Evolutionary conservation across 2,888 invertebrate species (phyloP).

Genomic region (Dioctria linearis): DNA sequence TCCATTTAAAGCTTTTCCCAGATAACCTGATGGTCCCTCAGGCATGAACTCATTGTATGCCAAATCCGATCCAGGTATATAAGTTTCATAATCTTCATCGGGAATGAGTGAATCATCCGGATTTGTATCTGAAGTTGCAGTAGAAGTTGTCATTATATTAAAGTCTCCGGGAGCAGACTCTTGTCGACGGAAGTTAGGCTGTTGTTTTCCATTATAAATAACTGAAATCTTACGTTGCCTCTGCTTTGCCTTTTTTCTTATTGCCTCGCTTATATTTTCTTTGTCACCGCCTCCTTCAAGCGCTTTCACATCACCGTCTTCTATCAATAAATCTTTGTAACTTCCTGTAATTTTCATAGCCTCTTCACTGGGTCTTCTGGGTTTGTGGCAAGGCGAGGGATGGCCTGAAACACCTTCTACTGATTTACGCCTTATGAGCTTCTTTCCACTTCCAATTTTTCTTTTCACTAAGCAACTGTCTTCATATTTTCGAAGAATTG

Average conservation of each 20-base stretch:
- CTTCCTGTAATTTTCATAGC: slow-evolving; percentile 76
- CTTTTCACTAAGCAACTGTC: slow-evolving; percentile 56
- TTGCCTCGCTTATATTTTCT: slow-evolving; percentile 61
- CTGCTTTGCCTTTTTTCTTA: slow-evolving; percentile 23
- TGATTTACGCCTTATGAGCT: slow-evolving; percentile 74
- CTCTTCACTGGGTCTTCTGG: slow-evolving; percentile 83
- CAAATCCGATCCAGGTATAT: slow-evolving; percentile 72
- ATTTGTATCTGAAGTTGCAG: slow-evolving; percentile 58
- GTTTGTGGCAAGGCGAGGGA: slow-evolving; percentile 73
- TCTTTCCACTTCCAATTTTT: slow-evolving; percentile 52
- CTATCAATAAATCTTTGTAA: slow-evolving; percentile 75
- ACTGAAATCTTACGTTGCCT: slow-evolving; percentile 68
- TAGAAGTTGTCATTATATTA: slow-evolving; percentile 53
- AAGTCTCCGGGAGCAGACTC: slow-evolving; percentile 69
- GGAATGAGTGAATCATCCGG: slow-evolving; percentile 73
- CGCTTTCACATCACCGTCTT: slow-evolving; percentile 69
- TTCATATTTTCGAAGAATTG: slow-evolving; percentile 39
- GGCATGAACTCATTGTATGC: slow-evolving; percentile 71
- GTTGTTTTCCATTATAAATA: slow-evolving; percentile 65
- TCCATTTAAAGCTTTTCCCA: slow-evolving; percentile 54
- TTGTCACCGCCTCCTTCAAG: slow-evolving; percentile 50
- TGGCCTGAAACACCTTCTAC: slow-evolving; percentile 76
- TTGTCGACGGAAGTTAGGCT: slow-evolving; percentile 64
- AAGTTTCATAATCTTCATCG: slow-evolving; percentile 74
- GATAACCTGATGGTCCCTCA: slow-evolving; percentile 68